Base-by-base conservation (phyloP, 1,140 invertebrate species). In the Phthorimaea operculella region DNA sequence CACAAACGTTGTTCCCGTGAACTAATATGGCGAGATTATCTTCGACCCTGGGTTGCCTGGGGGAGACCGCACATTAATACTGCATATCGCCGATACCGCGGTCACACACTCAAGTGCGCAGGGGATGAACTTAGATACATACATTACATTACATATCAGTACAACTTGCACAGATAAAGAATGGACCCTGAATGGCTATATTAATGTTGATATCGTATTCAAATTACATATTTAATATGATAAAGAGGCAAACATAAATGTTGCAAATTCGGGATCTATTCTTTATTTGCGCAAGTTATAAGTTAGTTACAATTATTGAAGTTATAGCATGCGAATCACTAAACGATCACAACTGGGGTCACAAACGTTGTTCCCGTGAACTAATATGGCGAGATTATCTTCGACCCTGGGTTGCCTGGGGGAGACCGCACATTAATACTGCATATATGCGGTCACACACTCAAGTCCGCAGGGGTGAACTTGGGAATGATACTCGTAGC, bases 1-100 rank as follows among this genome's bases (percentile, higher is more conserved):
- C 36, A 39, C 2, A 28, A 2, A 2, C 36, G 36, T 12, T 39
- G 10, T 12, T 39, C 36, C 36, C n/a, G 8, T 12, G 36, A 39
- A 39, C 36, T 39, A 39, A 39, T 39, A 39, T 39, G 36, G 36
- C n/a, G 36, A n/a, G 36, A 39, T 39, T 39, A 39, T 39, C 36
- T 5, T 39, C 2, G 2, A 3, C 1, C 36, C 36, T 2, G 36
- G 36, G 36, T 3, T 9, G 10, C 36, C 36, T 39, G 36, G n/a
- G 36, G 36, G 36, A 39, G 36, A n/a, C 36, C 36, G 36, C 36
- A 39, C 3, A 39, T 39, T 39, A 39, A 39, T 39, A 12, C 36
- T 39, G 36, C 21, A 28, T 39, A 39, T 39, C n/a, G 36, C 36
- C 10, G 36, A 39, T 10, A 39, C n/a, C 8, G 10, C 36, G n/a